Conservation (phyloP, 2,113 vertebrate genomes). For the Petrocephalus zakoni region DNA sequence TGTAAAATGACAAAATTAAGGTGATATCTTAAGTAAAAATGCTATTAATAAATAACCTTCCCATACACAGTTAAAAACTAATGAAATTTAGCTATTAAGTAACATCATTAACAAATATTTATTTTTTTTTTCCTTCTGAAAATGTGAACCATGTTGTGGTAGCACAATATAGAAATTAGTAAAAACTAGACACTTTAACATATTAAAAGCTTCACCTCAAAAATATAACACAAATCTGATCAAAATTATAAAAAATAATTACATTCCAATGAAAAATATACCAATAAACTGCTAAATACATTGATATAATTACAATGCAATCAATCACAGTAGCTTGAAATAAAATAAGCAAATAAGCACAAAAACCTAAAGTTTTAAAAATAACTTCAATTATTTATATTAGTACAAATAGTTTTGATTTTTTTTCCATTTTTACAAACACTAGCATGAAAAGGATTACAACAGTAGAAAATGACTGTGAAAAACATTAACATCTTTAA, state of each 20-base stretch:
- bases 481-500: constrained; percentile 97
- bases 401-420: constrained; percentile 99
- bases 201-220: constrained; percentile 99
- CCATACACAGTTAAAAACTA: constrained; percentile 99
- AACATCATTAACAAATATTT: constrained; percentile 99
- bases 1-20: constrained; percentile 99
- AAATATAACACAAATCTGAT: constrained; percentile 99
- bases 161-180: constrained; percentile 99
- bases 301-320: constrained; percentile 99
- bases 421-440: constrained; percentile 99
- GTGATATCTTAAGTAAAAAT: constrained; percentile 99
- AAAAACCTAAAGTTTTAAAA: constrained; percentile 99
- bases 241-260: constrained; percentile 99
- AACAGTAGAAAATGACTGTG: constrained; percentile 99
- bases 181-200: constrained; percentile 99
- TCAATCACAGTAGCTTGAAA: constrained; percentile 99
- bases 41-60: constrained; percentile 99
- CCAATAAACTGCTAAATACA: constrained; percentile 99
- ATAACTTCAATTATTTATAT: constrained; percentile 99
- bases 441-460: constrained; percentile 99
- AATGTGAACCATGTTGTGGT: constrained; percentile 98
- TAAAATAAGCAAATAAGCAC: constrained; percentile 99
- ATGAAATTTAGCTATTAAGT: constrained; percentile 99
- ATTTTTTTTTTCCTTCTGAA: constrained; percentile 98
- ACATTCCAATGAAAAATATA: constrained; percentile 99